phyloP scores from a whole-genome alignment of 2,888 invertebrate genomes.

The Trissolcus brochymenae region DNA sequence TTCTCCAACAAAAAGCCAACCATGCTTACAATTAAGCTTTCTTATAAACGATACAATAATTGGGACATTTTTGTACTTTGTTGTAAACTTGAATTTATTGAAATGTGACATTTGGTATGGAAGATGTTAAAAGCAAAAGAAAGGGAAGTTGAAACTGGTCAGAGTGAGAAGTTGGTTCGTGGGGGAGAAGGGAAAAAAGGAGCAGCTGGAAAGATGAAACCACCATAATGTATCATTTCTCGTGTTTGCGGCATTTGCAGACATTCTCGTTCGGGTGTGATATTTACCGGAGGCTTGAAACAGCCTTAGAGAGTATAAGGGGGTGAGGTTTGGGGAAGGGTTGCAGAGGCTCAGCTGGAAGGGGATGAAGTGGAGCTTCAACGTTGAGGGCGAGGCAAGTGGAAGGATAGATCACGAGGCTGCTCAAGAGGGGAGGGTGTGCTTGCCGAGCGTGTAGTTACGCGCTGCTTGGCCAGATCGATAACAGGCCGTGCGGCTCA shows the following conservation, averaged over 20 bases:
- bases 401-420: conserved; percentile 46
- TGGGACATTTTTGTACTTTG: too few relatives aligned
- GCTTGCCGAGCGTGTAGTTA: conserved; percentile 66
- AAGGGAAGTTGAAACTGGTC: too few relatives aligned
- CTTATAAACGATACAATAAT: too few relatives aligned
- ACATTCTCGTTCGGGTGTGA: conserved; percentile 65
- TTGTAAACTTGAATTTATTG: too few relatives aligned
- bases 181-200: too few relatives aligned
- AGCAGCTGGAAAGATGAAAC: conserved; percentile 18
- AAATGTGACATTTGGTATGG: too few relatives aligned
- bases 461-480: conserved; percentile 65
- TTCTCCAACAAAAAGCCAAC: too few relatives aligned
- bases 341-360: conserved; percentile 21
- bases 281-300: conserved; percentile 62
- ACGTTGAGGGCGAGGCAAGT: conserved; percentile 42
- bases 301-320: conserved; percentile 45
- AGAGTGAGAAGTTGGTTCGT: too few relatives aligned
- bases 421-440: conserved; percentile 56
- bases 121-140: too few relatives aligned
- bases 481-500: conserved; percentile 72
- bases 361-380: conserved; percentile 57
- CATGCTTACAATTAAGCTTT: too few relatives aligned
- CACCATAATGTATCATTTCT: conserved; percentile 60
- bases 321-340: conserved; percentile 27
- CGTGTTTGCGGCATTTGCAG: conserved; percentile 61